Percentiles rank a stretch among this genome's conserved stretches.
Evolutionary conservation across 2,797 vertebrate species (phyloP).

Genomic region (Hapalemur alaotrensis): DNA sequence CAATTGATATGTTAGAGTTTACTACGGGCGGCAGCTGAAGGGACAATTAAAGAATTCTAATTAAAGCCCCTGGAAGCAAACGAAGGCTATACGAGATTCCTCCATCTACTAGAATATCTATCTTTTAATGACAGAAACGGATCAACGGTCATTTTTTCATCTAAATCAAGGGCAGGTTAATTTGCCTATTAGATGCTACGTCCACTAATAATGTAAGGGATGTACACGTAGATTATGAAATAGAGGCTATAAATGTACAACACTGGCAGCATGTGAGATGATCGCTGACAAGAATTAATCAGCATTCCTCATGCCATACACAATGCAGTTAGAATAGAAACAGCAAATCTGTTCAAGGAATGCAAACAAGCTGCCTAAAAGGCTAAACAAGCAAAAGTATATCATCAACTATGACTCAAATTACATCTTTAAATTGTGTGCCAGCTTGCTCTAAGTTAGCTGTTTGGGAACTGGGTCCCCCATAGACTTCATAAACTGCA

Average conservation of each 20-base stretch:
- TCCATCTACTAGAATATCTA: neutral
- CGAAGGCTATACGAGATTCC: conserved; percentile 34
- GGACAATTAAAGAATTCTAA: conserved; percentile 59
- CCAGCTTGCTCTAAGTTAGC: conserved; percentile 67
- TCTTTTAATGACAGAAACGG: conserved; percentile 58
- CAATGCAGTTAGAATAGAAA: conserved; percentile 74
- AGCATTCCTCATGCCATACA: conserved; percentile 77
- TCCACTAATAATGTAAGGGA: conserved; percentile 78
- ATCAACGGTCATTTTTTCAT: conserved; percentile 59
- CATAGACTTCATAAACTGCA: conserved; percentile 61
- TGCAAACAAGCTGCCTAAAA: conserved; percentile 76
- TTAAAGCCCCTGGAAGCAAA: conserved; percentile 62
- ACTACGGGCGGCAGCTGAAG: conserved; percentile 45
- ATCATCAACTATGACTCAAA: conserved; percentile 76
- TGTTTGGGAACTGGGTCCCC: conserved; percentile 73
- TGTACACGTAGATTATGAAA: conserved; percentile 75
- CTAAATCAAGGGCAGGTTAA: conserved; percentile 80
- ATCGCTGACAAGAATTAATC: conserved; percentile 92
- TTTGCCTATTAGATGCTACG: conserved; percentile 77
- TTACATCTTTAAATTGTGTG: conserved; percentile 61
- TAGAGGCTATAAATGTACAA: conserved; percentile 83
- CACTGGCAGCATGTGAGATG: conserved; percentile 86
- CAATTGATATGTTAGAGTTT: conserved; percentile 57
- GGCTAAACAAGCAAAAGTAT: conserved; percentile 78
- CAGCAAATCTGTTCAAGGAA: conserved; percentile 79